A percentile compares a stretch with the other conserved stretches of the same genome.
These are phyloP conservation scores for Clitarchus hookeri DNA, from an alignment of 2,888 invertebrate species.

Conservation along the genomic window DNA sequence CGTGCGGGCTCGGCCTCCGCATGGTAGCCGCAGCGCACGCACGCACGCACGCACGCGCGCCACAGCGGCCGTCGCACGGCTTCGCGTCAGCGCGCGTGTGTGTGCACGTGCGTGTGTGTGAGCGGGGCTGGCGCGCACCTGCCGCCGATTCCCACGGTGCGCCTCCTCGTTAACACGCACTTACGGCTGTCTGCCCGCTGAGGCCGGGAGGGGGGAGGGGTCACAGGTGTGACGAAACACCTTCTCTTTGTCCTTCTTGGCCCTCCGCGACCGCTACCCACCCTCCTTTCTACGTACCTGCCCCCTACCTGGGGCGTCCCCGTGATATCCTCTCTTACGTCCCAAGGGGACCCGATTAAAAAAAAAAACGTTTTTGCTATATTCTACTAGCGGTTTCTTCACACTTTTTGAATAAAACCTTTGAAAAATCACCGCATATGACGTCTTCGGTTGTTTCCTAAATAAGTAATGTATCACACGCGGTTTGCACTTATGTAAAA, in stretches of 20 bases:
- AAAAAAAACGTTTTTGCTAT: too few relatives aligned
- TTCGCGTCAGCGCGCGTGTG: not conserved
- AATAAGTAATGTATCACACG: too few relatives aligned
- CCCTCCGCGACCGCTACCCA: not conserved
- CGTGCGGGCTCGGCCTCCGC: not conserved
- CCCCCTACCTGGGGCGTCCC: too few relatives aligned
- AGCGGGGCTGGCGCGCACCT: not conserved
- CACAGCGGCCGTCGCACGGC: too few relatives aligned
- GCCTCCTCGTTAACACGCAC: conserved; percentile 14
- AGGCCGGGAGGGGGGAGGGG: not conserved
- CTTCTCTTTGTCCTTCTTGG: not conserved
- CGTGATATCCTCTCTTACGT: too few relatives aligned
- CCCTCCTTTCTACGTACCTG: too few relatives aligned
- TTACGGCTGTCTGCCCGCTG: not conserved
- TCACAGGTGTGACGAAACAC: not conserved
- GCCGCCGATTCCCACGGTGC: conserved; percentile 5
- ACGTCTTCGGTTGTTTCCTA: too few relatives aligned
- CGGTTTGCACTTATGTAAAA: too few relatives aligned
- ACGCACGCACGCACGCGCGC: not conserved
- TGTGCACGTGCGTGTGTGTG: not conserved
- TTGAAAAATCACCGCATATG: too few relatives aligned
- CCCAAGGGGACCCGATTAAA: too few relatives aligned
- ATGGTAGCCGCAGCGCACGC: not conserved
- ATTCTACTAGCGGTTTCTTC: too few relatives aligned
- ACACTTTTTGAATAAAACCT: too few relatives aligned